Conservation (phyloP, 2,888 invertebrate genomes). For the Micropterix aruncella region DNA sequence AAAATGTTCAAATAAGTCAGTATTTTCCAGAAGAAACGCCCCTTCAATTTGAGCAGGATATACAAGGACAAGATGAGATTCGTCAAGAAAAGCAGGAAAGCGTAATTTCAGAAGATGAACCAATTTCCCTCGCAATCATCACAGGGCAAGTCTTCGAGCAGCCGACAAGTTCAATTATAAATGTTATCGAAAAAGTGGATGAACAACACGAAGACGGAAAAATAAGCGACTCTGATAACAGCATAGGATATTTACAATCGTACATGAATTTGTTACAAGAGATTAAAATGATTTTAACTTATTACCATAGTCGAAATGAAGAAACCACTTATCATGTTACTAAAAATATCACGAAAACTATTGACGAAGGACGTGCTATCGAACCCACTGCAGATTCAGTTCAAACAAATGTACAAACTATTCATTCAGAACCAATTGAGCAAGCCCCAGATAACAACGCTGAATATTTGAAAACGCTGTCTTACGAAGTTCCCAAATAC, state of each 20-base stretch:
- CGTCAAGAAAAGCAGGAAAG: background rate
- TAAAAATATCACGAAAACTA: too few species aligned
- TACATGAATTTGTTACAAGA: conserved; percentile 23
- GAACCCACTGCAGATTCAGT: too few species aligned
- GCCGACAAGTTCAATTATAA: too few species aligned
- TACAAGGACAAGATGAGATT: background rate
- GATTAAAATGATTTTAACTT: background rate
- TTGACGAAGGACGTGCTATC: too few species aligned
- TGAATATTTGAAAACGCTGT: too few species aligned
- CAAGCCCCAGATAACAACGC: too few species aligned
- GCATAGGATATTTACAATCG: too few species aligned
- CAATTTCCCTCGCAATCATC: background rate
- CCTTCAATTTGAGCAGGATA: conserved; percentile 9
- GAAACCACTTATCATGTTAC: background rate
- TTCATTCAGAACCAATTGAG: too few species aligned
- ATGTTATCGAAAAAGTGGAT: conserved; percentile 5
- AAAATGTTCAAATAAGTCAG: too few species aligned
- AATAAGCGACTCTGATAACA: too few species aligned
- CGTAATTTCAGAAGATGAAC: background rate
- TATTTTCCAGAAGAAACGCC: too few species aligned
- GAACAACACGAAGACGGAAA: background rate
- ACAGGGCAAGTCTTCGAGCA: background rate
- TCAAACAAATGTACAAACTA: too few species aligned
- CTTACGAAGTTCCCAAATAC: background rate
- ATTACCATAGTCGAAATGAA: background rate